Conservation (phyloP, 2,888 invertebrate genomes). For the Drosophila pseudotakahashii region DNA sequence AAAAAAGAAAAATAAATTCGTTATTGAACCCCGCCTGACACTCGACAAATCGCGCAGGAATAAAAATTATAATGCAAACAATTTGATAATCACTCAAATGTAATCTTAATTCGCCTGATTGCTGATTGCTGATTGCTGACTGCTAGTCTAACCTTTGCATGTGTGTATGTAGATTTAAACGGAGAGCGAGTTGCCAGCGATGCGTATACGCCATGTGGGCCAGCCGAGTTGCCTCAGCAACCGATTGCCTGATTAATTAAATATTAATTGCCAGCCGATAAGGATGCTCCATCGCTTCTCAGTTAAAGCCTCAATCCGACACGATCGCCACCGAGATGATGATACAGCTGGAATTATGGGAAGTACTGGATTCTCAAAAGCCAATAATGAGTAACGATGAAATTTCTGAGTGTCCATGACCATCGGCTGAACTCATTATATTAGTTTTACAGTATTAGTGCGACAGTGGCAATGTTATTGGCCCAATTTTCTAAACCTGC, state of each 20-base stretch:
- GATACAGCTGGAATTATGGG: neutral
- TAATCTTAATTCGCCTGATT: slow-evolving; percentile 30
- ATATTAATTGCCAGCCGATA: slow-evolving; percentile 81
- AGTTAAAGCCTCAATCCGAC: slow-evolving; percentile 19
- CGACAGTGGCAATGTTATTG: neutral
- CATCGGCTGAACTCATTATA: slow-evolving; percentile 3
- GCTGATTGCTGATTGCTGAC: slow-evolving; percentile 18
- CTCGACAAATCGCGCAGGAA: slow-evolving; percentile 75
- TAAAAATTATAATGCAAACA: slow-evolving; percentile 63
- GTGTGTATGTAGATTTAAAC: neutral
- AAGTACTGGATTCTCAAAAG: neutral
- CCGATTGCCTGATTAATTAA: slow-evolving; percentile 75
- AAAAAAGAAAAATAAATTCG: slow-evolving; percentile 46
- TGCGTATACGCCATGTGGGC: slow-evolving; percentile 63
- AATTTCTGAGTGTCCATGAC: slow-evolving; percentile 11
- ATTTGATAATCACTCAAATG: slow-evolving; percentile 70
- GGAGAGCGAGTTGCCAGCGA: slow-evolving; percentile 29
- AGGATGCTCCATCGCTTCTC: slow-evolving; percentile 57
- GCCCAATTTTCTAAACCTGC: slow-evolving; percentile 15
- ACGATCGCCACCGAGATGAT: neutral
- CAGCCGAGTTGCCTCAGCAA: slow-evolving; percentile 10
- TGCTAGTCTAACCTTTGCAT: slow-evolving; percentile 56
- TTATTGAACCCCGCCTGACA: slow-evolving; percentile 78
- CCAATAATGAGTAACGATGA: neutral
- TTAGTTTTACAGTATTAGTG: too few relatives aligned